Evolutionary conservation across 2,113 vertebrate genomes (phyloP).

Genomic region (Lanius ludovicianus): DNA sequence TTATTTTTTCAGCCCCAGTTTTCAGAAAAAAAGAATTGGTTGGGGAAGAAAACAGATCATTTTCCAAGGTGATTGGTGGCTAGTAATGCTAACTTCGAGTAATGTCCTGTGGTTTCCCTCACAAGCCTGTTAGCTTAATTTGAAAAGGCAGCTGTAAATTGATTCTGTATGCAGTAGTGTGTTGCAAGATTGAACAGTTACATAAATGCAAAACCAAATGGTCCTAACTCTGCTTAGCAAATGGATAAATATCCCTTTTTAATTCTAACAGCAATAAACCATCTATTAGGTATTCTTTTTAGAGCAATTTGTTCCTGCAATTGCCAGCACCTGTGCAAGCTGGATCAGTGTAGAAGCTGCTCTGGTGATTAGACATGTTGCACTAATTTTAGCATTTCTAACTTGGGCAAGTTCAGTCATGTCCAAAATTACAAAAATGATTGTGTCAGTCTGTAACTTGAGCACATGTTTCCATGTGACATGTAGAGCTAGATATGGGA

Average conservation of each 20-base stretch:
- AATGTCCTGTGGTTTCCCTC: neutral
- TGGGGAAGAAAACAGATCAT: neutral
- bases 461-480: neutral
- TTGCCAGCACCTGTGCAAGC: neutral
- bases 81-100: neutral
- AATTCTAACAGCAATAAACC: neutral
- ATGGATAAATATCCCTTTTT: neutral
- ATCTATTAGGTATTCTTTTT: neutral
- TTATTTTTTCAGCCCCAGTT: neutral
- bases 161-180: neutral
- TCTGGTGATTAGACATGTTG: neutral
- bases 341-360: neutral
- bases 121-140: neutral
- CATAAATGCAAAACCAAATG: conserved; percentile 9
- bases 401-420: neutral
- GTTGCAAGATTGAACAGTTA: neutral
- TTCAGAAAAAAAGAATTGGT: neutral
- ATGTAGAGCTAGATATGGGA: neutral
- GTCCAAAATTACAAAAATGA: neutral
- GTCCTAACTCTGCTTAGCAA: neutral
- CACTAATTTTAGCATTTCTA: neutral
- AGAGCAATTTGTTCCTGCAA: neutral
- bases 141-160: neutral
- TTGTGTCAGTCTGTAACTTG: neutral
- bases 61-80: neutral